Base-by-base conservation (phyloP, 2,113 vertebrate species). In the Macrotus californicus region DNA sequence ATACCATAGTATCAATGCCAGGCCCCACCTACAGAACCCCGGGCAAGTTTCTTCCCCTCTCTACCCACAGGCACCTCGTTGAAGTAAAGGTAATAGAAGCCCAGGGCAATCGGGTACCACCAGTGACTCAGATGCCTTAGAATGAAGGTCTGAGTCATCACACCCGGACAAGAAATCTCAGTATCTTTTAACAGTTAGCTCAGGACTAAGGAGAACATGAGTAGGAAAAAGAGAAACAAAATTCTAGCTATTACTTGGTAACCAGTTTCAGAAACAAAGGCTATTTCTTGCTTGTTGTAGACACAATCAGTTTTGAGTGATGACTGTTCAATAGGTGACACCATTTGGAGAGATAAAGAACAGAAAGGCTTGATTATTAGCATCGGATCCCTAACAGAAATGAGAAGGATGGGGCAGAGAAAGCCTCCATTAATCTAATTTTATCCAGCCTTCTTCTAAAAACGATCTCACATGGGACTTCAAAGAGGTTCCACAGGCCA, bases 61-160 rank as follows among this genome's bases (percentile, higher is more conserved):
- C 56, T 34, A 77, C 43, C 14, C 24, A 96, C 21, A 82, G 18
- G 50, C 46, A 86, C 36, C 64, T 87, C 82, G 36, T 26, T 79
- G 19, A 92, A 80, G 76, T 73, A 83, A 92, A 88, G 46, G 31
- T 39, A 73, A 72, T 18, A 61, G 52, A 81, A 64, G 43, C 36
- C 31, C 29, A 91, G 73, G 91, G 31, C 43, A 94, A 89, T 89
- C 36, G 36, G 80, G 48, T 50, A 81, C 11, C 41, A 93, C 87
- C 64, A 86, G 11, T 73, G 88, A 92, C 85, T 90, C 70, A n/a
- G 77, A 93, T 31, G 36, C 11, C 50, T 81, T 77, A 75, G 31
- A 93, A 82, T n/a, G 39, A 84, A 81, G 52, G 9, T 73, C 12
- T 93, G 94, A 96, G n/a, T 94, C 73, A 95, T 67, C 73, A 79